Conservation (phyloP, 1,140 invertebrate species). For the Drosophila sturtevanti region DNA sequence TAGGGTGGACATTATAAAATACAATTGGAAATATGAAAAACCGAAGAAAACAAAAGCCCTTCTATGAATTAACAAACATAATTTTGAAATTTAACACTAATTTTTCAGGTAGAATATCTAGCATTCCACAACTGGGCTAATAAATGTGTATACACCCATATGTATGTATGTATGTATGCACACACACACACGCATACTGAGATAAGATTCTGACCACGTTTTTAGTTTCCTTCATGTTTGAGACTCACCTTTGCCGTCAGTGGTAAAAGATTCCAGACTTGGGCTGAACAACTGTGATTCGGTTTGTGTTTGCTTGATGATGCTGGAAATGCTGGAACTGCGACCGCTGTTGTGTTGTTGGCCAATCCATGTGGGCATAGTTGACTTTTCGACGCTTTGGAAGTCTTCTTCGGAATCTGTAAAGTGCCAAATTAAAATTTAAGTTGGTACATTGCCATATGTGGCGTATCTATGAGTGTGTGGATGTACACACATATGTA, state of each 20-base stretch:
- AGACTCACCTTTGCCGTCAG: constrained; percentile 88
- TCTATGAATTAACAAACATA: no score
- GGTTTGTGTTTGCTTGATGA: constrained; percentile 38
- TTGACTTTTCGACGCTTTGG: constrained; percentile 63
- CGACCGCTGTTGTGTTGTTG: constrained; percentile 25
- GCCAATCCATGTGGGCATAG: constrained; percentile 44
- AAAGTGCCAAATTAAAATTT: constrained; percentile 20
- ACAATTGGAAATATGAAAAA: background rate
- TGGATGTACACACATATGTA: background rate
- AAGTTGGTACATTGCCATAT: background rate
- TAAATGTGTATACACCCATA: background rate
- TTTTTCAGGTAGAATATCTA: background rate
- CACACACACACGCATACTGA: constrained; percentile 27
- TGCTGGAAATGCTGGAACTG: constrained; percentile 59
- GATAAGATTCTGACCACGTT: constrained; percentile 18
- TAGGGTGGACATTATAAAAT: constrained; percentile 3
- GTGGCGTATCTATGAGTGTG: no score
- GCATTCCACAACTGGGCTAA: background rate
- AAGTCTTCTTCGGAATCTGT: constrained; percentile 68
- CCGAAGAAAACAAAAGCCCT: no score
- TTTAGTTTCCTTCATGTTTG: background rate
- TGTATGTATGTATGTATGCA: background rate
- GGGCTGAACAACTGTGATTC: constrained; percentile 77
- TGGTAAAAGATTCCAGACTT: constrained; percentile 86
- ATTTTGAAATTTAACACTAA: background rate